phyloP scores from a whole-genome alignment of 2,113 vertebrate genomes.

The Pan troglodytes region NHGRI_mPanTro3-v2.1_pri NC_086015.1:173279501-173280000 shows the following conservation, averaged over 20 bases:
- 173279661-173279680: background rate
- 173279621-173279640: background rate
- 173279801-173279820: background rate
- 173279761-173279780: background rate
- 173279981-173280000: no score
- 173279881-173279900: no score
- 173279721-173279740: background rate
- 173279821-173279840: background rate
- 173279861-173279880: background rate
- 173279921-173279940: no score
- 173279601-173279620: background rate
- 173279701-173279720: background rate
- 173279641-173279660: slow-evolving; percentile 38
- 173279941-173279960: no score
- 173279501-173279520: slow-evolving; percentile 33
- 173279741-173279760: background rate
- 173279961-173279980: no score
- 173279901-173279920: no score
- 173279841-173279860: slow-evolving; percentile 33
- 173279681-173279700: slow-evolving; percentile 36
- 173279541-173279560: slow-evolving; percentile 44
- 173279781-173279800: background rate
- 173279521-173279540: slow-evolving; percentile 23
- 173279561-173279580: slow-evolving; percentile 51
- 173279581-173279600: slow-evolving; percentile 20